Conservation (phyloP, 2,113 vertebrate species). For the Cyanoderma ruficeps region DNA sequence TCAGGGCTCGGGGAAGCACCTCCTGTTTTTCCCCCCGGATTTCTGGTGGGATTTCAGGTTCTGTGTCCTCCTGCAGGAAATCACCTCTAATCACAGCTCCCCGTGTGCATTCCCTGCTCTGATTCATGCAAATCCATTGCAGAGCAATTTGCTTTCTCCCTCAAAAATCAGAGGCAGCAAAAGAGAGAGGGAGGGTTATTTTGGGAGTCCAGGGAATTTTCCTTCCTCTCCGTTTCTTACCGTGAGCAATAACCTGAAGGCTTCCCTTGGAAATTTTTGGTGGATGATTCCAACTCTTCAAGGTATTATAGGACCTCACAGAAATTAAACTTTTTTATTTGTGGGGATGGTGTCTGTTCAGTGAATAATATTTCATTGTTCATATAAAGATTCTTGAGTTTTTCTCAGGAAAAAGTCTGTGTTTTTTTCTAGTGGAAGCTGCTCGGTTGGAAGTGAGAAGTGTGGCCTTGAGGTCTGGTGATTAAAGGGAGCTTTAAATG, state of each 20-base stretch:
- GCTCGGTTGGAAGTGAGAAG: not conserved
- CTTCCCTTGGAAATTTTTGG: not conserved
- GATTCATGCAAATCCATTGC: not conserved
- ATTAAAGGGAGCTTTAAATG: not conserved
- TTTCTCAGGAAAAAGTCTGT: not conserved
- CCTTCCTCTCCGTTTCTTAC: not conserved
- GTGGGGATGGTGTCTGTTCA: not conserved
- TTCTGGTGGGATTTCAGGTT: not conserved
- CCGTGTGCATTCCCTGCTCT: rapidly evolving
- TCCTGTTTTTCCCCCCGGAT: not conserved
- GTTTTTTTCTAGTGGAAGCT: not conserved
- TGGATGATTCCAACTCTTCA: not conserved
- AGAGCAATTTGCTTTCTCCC: not conserved
- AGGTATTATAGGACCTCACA: not conserved
- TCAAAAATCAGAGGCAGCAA: not conserved
- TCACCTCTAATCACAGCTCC: not conserved
- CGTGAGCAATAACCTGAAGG: not conserved
- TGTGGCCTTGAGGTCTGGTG: not conserved
- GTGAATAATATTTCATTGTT: not conserved
- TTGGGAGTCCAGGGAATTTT: not conserved
- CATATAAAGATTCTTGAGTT: not conserved
- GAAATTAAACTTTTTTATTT: not conserved
- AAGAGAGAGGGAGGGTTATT: not conserved
- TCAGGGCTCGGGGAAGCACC: not conserved
- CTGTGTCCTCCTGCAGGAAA: not conserved